phyloP scores from a whole-genome alignment of 2,888 invertebrate genomes.

The Tachina grossa region DNA sequence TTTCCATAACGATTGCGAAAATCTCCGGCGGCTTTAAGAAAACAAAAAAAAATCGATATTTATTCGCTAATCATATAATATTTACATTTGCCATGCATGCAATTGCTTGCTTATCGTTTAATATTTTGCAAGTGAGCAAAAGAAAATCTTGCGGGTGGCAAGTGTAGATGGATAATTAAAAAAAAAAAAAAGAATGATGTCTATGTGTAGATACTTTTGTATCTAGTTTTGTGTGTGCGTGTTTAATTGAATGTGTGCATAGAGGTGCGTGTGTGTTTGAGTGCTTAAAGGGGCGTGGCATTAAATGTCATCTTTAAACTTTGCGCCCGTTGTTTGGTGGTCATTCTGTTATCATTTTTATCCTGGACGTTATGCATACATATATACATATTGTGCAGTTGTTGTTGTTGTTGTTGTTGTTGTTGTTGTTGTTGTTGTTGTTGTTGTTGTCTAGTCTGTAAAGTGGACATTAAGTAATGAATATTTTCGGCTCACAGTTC shows the following conservation, averaged over 20 bases:
- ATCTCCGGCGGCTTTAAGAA: conserved; percentile 45
- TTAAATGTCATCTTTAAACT: conserved; percentile 34
- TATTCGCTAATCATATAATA: conserved; percentile 9
- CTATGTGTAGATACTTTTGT: conserved; percentile 4
- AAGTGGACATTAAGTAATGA: neutral
- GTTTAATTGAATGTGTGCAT: neutral
- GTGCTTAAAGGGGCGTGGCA: conserved; percentile 58
- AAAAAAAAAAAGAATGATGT: conserved; percentile 4
- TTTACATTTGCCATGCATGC: neutral
- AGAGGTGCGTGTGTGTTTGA: neutral
- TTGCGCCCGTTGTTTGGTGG: conserved; percentile 32
- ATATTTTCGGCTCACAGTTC: conserved; percentile 9
- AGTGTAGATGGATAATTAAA: conserved; percentile 12
- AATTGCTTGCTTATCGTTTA: neutral
- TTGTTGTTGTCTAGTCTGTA: conserved; percentile 20
- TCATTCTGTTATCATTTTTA: conserved; percentile 59
- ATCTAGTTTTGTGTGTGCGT: neutral
- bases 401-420: neutral
- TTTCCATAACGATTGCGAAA: neutral
- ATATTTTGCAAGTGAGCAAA: neutral
- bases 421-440: neutral
- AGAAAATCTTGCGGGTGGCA: neutral
- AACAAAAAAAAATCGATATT: conserved; percentile 38
- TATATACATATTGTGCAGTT: conserved; percentile 36
- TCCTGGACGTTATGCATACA: conserved; percentile 1